Percentiles rank a stretch among this genome's conserved stretches.
Evolutionary conservation across 2,888 invertebrate species (phyloP).

Genomic region (Hipparchia sbordonii): DNA sequence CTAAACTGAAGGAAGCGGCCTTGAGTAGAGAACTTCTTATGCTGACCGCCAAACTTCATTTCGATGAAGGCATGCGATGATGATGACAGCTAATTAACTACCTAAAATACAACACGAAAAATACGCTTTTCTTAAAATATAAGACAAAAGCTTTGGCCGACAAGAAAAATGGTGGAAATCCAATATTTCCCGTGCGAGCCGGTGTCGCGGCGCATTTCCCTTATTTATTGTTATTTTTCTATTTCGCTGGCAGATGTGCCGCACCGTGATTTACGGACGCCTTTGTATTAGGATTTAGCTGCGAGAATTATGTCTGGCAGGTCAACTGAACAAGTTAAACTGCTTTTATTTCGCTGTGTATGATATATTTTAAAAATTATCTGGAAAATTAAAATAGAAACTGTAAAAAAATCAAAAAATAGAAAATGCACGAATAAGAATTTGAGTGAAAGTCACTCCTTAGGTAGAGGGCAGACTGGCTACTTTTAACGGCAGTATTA

Average conservation of each 20-base stretch:
- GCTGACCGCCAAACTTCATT: too few species aligned
- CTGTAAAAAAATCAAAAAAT: too few species aligned
- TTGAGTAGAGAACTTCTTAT: too few species aligned
- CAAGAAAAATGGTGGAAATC: conserved; percentile 37
- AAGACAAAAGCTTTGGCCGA: conserved; percentile 17
- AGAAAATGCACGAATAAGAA: too few species aligned
- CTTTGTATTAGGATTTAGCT: conserved; percentile 64
- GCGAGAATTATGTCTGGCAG: conserved; percentile 69
- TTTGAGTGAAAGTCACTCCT: too few species aligned
- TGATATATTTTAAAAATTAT: too few species aligned
- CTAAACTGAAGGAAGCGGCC: too few species aligned
- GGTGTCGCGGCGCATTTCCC: conserved; percentile 52
- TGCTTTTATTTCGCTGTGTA: neutral
- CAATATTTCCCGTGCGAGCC: conserved; percentile 57
- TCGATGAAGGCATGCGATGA: too few species aligned
- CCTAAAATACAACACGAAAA: neutral
- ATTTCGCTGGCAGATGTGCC: conserved; percentile 82
- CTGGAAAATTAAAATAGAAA: too few species aligned
- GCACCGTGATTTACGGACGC: conserved; percentile 73
- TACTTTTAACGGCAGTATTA: too few species aligned
- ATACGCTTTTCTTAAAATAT: neutral
- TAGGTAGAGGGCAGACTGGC: too few species aligned
- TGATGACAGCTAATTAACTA: neutral
- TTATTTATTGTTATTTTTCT: conserved; percentile 84
- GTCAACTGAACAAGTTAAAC: conserved; percentile 47